Percentiles rank a stretch among this genome's conserved stretches.
These are phyloP conservation scores for Caenorhabditis parvicauda DNA, from an alignment of 2,888 invertebrate species.

Conservation along the genomic window DNA sequence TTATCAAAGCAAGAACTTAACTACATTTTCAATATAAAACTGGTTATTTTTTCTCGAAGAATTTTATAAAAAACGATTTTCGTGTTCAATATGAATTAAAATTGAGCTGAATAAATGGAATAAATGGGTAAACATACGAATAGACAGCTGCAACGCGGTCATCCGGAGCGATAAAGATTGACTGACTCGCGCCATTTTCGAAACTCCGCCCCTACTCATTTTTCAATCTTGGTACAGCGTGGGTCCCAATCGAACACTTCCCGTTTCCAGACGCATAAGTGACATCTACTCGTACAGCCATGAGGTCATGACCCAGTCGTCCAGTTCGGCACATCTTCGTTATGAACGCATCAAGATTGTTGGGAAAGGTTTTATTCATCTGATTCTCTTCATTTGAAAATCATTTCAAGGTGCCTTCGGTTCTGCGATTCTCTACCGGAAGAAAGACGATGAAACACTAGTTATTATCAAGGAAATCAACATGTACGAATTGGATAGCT, in stretches of 20 bases:
- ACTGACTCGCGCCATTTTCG: too few species aligned
- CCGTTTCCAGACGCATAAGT: constrained; percentile 34
- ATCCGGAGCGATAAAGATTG: too few species aligned
- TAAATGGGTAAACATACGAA: too few species aligned
- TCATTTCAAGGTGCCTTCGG: constrained; percentile 71
- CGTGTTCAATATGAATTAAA: too few species aligned
- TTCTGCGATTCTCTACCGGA: constrained; percentile 72
- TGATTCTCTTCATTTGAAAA: not conserved
- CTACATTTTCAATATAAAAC: too few species aligned
- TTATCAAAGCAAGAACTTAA: too few species aligned
- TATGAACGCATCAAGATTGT: constrained; percentile 72
- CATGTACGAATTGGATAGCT: constrained; percentile 72
- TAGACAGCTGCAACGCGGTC: too few species aligned
- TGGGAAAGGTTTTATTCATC: constrained; percentile 72
- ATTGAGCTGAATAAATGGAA: too few species aligned
- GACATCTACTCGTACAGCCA: constrained; percentile 47
- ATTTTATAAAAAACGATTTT: too few species aligned
- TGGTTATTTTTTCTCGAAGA: too few species aligned
- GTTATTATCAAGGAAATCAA: constrained; percentile 78
- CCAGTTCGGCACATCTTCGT: constrained; percentile 53
- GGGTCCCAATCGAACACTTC: not conserved
- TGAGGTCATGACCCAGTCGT: constrained; percentile 20
- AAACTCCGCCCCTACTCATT: not conserved
- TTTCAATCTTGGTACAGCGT: not conserved
- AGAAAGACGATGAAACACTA: constrained; percentile 70